Base-by-base conservation (phyloP, 2,888 invertebrate species). In the Scelioninae gen. 1 region DNA sequence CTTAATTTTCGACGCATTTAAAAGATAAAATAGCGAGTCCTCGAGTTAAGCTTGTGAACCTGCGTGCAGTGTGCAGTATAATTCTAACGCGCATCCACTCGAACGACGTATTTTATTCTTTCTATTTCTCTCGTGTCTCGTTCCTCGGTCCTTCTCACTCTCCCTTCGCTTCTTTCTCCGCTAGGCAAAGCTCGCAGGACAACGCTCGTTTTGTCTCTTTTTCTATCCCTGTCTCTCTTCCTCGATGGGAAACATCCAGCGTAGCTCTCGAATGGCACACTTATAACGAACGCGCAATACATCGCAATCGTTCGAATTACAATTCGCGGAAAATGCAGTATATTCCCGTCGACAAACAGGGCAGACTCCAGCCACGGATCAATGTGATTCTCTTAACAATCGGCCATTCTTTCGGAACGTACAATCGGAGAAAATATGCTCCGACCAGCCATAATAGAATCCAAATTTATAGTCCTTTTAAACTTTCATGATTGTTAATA, bases 181-280 rank as follows among this genome's bases (percentile, higher is more conserved):
- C 29, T 56, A 31, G 11, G 56, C 47, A 34, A 58, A 55, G 29
- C 40, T 23, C n/a, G 56, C 53, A 5, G 31, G 53, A 15, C n/a
- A n/a, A n/a, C n/a, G n/a, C n/a, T n/a, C n/a, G n/a, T n/a, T n/a
- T 16, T 23, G 23, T 23, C 23, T 23, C 23, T 23, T 23, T 23
- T 23, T 23, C 23, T 23, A 23, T 16, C 32, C 6, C 76, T 86
- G 72, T 82, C 83, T 79, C 76, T 56, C 72, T 45, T 55, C 58
- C 65, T 72, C 76, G 86, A 86, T 84, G 84, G 86, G 85, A 86
- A 86, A 87, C 84, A 85, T 82, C 86, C 81, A 83, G 81, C 86
- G 83, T 77, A 76, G 72, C 84, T 60, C 66, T 74, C 74, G 74
- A 80, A 74, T 72, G 74, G 66, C 65, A 82, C 76, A 82, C 81